Evolutionary conservation across 2,797 vertebrate species (phyloP).

Genomic region (Gallirallus australis): DNA sequence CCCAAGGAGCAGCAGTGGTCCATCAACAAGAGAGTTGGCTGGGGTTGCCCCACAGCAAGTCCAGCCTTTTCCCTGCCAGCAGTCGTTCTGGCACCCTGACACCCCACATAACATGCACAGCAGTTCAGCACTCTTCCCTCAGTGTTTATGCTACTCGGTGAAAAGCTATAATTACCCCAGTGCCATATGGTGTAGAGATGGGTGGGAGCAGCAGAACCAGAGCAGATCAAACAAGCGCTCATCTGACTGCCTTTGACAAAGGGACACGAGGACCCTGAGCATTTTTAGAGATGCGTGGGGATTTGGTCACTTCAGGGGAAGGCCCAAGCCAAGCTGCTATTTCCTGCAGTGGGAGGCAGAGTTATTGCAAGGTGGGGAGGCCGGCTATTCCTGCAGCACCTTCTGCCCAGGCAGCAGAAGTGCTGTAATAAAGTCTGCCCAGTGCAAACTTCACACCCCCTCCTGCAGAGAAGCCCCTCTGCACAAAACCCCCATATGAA

Average conservation of each 20-base stretch:
- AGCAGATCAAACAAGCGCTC: not conserved
- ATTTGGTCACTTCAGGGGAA: not conserved
- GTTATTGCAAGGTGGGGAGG: not conserved
- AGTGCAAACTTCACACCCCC: not conserved
- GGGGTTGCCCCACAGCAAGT: not conserved
- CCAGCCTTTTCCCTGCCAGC: not conserved
- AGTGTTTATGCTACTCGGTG: fast-evolving
- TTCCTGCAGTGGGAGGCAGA: not conserved
- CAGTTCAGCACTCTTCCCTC: not conserved
- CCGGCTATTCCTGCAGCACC: not conserved
- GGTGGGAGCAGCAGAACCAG: not conserved
- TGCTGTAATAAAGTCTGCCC: not conserved
- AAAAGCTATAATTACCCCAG: not conserved
- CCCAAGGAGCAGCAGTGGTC: not conserved
- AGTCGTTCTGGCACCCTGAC: not conserved
- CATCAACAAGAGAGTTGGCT: fast-evolving
- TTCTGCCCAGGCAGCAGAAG: not conserved
- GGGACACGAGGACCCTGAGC: not conserved
- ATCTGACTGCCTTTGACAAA: not conserved
- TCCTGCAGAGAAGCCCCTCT: not conserved
- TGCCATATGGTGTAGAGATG: not conserved
- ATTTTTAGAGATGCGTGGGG: not conserved
- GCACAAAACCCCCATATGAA: not conserved
- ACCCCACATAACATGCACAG: fast-evolving
- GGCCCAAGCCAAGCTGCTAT: not conserved